Conservation (phyloP, 30 jellyfish, hydroid and myxozoan genomes). For the Mastigias papua region DNA sequence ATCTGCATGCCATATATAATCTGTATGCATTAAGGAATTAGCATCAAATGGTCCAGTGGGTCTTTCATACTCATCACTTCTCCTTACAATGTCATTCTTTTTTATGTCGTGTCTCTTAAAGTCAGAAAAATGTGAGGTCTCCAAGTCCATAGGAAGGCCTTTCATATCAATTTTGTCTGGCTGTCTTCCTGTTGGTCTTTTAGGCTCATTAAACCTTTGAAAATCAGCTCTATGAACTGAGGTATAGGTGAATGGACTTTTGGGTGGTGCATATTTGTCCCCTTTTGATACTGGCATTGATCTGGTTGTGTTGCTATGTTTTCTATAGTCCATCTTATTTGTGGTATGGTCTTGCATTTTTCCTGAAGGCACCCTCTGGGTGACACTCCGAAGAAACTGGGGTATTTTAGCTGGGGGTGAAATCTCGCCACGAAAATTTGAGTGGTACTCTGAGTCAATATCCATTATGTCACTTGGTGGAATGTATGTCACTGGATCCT, state of each 20-base stretch:
- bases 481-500: constrained; percentile 54
- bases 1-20: constrained; percentile 28
- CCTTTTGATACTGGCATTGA: constrained; percentile 30
- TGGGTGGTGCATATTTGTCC: constrained; percentile 67
- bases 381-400: constrained; percentile 50
- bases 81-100: constrained; percentile 13
- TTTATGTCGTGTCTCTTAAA: constrained; percentile 45
- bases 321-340: constrained; percentile 49
- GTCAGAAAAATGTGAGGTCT: constrained; percentile 54
- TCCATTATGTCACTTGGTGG: constrained; percentile 70
- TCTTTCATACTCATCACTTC: constrained; percentile 56
- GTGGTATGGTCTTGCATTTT: constrained; percentile 48
- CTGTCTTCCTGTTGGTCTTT: constrained; percentile 57
- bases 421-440: constrained; percentile 52
- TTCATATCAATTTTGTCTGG: constrained; percentile 65
- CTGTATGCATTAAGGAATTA: constrained; percentile 65
- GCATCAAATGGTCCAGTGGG: constrained; percentile 68
- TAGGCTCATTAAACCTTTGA: constrained; percentile 57
- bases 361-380: constrained; percentile 70
- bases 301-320: constrained; percentile 28
- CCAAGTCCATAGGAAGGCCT: constrained; percentile 47
- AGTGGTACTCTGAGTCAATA: constrained; percentile 66
- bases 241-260: constrained; percentile 67
- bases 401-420: constrained; percentile 70
- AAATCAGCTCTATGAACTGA: constrained; percentile 68